Evolutionary conservation across 1,140 invertebrate species (phyloP).

Genomic region (Palaemon carinicauda): DNA sequence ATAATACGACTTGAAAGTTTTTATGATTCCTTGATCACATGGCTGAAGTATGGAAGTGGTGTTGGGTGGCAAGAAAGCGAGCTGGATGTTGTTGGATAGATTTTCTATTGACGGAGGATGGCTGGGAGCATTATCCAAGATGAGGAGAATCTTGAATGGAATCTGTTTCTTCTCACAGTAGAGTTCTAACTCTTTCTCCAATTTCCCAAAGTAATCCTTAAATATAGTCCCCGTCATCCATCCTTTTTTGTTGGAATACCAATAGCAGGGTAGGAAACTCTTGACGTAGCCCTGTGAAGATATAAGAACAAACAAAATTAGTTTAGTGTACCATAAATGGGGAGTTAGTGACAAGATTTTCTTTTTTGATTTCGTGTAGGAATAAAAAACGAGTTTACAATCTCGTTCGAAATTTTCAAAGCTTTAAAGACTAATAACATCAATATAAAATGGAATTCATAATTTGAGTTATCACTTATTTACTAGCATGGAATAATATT

Average conservation of each 20-base stretch:
- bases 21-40: neutral
- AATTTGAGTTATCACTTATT: too few relatives aligned
- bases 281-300: constrained; percentile 17
- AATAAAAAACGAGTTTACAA: too few relatives aligned
- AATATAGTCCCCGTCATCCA: neutral
- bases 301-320: neutral
- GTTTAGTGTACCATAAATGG: neutral
- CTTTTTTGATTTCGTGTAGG: too few relatives aligned
- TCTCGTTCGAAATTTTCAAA: too few relatives aligned
- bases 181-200: neutral
- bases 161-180: neutral
- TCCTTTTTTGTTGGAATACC: neutral
- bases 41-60: neutral
- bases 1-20: neutral
- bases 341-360: too few relatives aligned
- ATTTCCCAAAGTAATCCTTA: neutral
- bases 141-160: neutral
- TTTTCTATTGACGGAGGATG: neutral
- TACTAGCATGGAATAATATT: too few relatives aligned
- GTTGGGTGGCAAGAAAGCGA: neutral
- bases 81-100: neutral
- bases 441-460: too few relatives aligned
- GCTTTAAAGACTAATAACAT: too few relatives aligned
- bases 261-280: neutral
- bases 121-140: neutral